Conservation (phyloP, 2,888 invertebrate species). For the Kuschelorhynchus macadamiae region DNA sequence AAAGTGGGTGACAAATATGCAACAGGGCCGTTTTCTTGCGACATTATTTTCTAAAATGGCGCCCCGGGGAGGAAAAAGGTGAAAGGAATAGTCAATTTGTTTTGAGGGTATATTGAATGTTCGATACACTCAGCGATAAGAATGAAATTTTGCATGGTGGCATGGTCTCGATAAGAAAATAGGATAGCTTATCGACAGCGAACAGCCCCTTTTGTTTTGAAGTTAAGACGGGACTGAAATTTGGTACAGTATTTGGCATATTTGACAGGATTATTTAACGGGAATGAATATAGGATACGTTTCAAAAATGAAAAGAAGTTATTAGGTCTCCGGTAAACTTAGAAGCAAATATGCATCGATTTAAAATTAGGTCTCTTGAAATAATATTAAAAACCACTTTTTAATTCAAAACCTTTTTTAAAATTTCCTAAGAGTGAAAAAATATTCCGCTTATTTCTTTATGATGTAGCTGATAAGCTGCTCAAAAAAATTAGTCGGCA, state of each 20-base stretch:
- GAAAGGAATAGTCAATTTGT: slow-evolving; percentile 47
- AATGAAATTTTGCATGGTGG: slow-evolving; percentile 39
- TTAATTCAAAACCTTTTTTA: too few relatives aligned
- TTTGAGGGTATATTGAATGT: slow-evolving; percentile 43
- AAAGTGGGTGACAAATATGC: slow-evolving; percentile 49
- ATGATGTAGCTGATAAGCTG: too few relatives aligned
- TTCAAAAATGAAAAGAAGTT: too few relatives aligned
- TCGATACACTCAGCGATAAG: slow-evolving; percentile 36
- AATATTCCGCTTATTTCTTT: too few relatives aligned
- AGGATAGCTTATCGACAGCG: slow-evolving; percentile 14
- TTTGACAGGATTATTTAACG: too few relatives aligned
- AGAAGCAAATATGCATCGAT: too few relatives aligned
- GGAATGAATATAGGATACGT: too few relatives aligned
- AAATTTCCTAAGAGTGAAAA: too few relatives aligned
- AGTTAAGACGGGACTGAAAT: not conserved
- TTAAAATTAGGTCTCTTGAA: too few relatives aligned
- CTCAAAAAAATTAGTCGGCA: too few relatives aligned
- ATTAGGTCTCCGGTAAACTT: too few relatives aligned
- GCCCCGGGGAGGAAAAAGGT: slow-evolving; percentile 39
- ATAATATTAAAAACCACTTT: too few relatives aligned
- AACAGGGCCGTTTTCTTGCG: slow-evolving; percentile 41
- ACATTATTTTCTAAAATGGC: slow-evolving; percentile 42
- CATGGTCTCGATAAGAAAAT: slow-evolving; percentile 30
- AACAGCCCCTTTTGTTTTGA: slow-evolving; percentile 9
- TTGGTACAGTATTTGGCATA: not conserved